phyloP scores from a whole-genome alignment of 2,888 invertebrate genomes.

The Carpatolechia fugitivella region DNA sequence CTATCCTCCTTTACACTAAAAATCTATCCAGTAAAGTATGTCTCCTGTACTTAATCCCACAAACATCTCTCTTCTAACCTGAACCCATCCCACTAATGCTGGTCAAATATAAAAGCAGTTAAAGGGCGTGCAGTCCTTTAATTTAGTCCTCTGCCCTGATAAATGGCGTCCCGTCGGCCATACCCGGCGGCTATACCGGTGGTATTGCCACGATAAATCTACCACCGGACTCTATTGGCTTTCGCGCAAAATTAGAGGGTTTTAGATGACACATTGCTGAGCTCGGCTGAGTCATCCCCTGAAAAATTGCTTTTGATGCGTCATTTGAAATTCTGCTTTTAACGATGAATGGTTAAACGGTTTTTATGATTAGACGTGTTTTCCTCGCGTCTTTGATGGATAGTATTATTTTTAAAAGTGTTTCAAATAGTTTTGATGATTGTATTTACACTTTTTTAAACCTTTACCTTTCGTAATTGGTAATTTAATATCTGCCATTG shows the following conservation, averaged over 20 bases:
- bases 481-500: too few species aligned
- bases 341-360: not conserved
- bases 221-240: constrained; percentile 31
- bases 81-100: constrained; percentile 14
- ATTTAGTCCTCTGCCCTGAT: constrained; percentile 52
- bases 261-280: constrained; percentile 17
- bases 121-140: constrained; percentile 48
- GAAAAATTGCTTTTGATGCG: constrained; percentile 3
- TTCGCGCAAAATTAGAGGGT: constrained; percentile 42
- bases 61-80: not conserved
- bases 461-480: too few species aligned
- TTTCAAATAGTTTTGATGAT: too few species aligned
- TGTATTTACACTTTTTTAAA: too few species aligned
- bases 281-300: constrained; percentile 10
- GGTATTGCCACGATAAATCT: constrained; percentile 74
- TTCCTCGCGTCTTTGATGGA: too few species aligned
- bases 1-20: too few species aligned
- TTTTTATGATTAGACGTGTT: too few species aligned
- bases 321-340: not conserved
- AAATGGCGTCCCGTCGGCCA: constrained; percentile 48
- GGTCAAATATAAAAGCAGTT: constrained; percentile 47
- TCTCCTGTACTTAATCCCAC: not conserved
- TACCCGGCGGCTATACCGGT: constrained; percentile 67
- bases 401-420: too few species aligned
- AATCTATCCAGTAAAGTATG: too few species aligned